Base-by-base conservation (phyloP, 2,888 invertebrate species). In the Melanargia galathea region DNA sequence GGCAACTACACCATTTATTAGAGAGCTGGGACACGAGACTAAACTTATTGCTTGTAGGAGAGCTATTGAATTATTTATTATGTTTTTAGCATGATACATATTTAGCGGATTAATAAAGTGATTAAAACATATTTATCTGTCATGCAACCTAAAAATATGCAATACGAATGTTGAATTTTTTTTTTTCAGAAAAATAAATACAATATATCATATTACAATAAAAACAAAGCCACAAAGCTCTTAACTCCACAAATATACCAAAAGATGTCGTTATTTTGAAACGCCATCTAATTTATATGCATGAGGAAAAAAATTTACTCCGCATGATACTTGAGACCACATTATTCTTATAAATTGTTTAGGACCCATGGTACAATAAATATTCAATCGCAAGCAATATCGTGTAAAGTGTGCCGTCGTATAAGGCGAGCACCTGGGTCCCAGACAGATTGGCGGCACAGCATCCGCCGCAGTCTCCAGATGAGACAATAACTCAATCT, bases 401-500 rank as follows among this genome's bases (percentile, higher is more conserved):
- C 48, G n/a, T 64, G 64, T 62, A 66, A 68, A 64, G 66, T 69
- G 70, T 70, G 69, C 67, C 62, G 67, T 65, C 68, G 70, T 72
- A 71, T 69, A 71, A 70, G 67, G 61, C 68, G 68, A 72, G 78
- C 83, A 84, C 80, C 84, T 86, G 84, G 84, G 78, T 22, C 48
- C 71, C 68, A 69, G 73, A 69, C 65, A 70, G 70, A 75, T 74
- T 73, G 74, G 69, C 72, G 70, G 69, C 75, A 71, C 63, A 61
- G 68, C 69, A 73, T 61, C 65, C 70, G 64, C 64, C 60, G 71
- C 70, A 56, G 58, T 22, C 71, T 69, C 69, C 73, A 71, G 73
- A 79, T 79, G 78, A 78, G 83, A 79, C 78, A 76, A 81, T 86
- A 86, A 87, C 79, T 83, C 83, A 83, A 87, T 86, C 78, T 72